Percentiles rank a stretch among this genome's conserved stretches.
These are phyloP conservation scores for Polyodon spathula DNA, from an alignment of 2,113 vertebrate species.

Conservation along the genomic window DNA sequence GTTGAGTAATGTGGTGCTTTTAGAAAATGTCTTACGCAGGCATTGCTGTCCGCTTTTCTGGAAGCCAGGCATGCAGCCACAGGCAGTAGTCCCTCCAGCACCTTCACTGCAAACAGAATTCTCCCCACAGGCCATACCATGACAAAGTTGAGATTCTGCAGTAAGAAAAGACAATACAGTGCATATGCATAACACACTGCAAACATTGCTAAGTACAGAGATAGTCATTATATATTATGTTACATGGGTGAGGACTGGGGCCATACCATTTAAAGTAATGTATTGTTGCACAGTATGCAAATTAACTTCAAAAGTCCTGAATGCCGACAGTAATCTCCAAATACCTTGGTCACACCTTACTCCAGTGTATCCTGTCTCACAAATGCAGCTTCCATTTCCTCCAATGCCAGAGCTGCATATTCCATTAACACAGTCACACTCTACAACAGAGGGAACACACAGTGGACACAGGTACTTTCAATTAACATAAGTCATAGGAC, in stretches of 20 bases:
- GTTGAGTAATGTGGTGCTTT: not conserved
- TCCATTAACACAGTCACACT: conserved; percentile 71
- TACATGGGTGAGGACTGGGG: no score
- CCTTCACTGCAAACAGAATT: conserved; percentile 63
- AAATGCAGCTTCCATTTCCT: conserved; percentile 73
- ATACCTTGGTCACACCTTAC: conserved; percentile 74
- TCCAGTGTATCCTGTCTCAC: conserved; percentile 79
- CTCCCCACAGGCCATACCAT: conserved; percentile 39
- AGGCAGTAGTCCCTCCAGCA: conserved; percentile 28
- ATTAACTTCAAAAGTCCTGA: no score
- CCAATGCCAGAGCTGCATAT: conserved; percentile 58
- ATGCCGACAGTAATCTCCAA: not conserved
- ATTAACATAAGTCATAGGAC: not conserved
- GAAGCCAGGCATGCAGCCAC: conserved; percentile 70
- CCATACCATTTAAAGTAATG: no score
- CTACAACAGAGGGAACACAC: conserved; percentile 39
- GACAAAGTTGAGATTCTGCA: conserved; percentile 65
- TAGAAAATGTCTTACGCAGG: conserved; percentile 1
- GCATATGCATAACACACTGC: no score
- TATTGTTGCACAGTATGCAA: no score
- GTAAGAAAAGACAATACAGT: conserved; percentile 21
- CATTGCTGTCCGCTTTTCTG: conserved; percentile 23
- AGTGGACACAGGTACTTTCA: not conserved
- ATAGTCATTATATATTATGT: no score
- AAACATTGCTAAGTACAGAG: no score